These are phyloP conservation scores for Balaenoptera acutorostrata DNA, from an alignment of 2,113 vertebrate genomes.

Conservation along the genomic window DNA sequence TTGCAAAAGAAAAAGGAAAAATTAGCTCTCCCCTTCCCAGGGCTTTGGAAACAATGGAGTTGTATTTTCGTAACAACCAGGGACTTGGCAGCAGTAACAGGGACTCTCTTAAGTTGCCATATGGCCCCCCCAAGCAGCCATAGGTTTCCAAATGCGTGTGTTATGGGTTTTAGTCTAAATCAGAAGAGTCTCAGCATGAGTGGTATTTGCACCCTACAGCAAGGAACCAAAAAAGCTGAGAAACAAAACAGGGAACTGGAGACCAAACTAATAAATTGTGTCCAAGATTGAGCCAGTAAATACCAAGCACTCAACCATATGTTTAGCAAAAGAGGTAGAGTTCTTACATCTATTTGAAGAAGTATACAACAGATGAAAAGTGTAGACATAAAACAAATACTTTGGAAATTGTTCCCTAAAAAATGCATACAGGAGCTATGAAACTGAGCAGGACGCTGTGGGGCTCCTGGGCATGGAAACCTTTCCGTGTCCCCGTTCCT, in stretches of 20 bases:
- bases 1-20: conserved; percentile 42
- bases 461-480: background rate
- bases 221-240: conserved; percentile 15
- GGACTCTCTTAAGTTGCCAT: conserved; percentile 37
- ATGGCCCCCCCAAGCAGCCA: conserved; percentile 33
- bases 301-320: conserved; percentile 4
- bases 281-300: conserved; percentile 31
- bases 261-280: conserved; percentile 10
- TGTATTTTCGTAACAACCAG: conserved; percentile 49
- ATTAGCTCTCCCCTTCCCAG: background rate
- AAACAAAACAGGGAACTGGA: conserved; percentile 29
- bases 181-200: conserved; percentile 28
- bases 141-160: conserved; percentile 52
- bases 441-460: background rate
- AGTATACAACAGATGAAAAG: background rate
- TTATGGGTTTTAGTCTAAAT: conserved; percentile 41
- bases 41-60: conserved; percentile 34
- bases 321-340: background rate
- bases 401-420: background rate
- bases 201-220: conserved; percentile 5
- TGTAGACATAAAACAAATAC: background rate
- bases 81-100: conserved; percentile 13
- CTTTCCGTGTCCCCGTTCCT: background rate
- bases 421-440: background rate
- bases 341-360: background rate